phyloP scores from a whole-genome alignment of 2,113 vertebrate species.

The Empidonax traillii region DNA sequence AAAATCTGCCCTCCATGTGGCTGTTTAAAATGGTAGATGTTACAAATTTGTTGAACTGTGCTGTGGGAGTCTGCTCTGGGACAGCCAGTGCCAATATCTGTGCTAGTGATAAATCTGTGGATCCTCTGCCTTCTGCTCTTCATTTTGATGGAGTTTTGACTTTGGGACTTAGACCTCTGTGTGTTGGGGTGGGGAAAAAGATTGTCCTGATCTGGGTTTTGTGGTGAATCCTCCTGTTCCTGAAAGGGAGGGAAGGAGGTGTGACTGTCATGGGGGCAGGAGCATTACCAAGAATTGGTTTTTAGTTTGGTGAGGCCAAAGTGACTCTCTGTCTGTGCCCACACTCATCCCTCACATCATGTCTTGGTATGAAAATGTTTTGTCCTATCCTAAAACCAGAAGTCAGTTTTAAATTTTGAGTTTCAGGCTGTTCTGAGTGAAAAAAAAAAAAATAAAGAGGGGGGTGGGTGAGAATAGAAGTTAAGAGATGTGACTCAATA shows the following conservation, averaged over 20 bases:
- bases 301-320: neutral
- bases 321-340: neutral
- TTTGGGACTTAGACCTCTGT: neutral
- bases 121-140: neutral
- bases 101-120: neutral
- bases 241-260: neutral
- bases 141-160: neutral
- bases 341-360: neutral
- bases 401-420: neutral
- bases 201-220: neutral
- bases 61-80: neutral
- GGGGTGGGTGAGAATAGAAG: neutral
- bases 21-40: neutral
- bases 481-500: slow-evolving; percentile 23
- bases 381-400: neutral
- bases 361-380: neutral
- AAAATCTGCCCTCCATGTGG: neutral
- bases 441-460: too few species aligned
- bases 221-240: neutral
- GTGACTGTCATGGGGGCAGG: neutral
- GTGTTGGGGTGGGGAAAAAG: neutral
- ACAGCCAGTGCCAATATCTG: neutral
- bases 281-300: neutral
- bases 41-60: neutral
- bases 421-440: neutral